Percentiles rank a stretch among this genome's conserved stretches.
Conservation (phyloP, 2,113 vertebrate species). For the Leuciscus idus region DNA sequence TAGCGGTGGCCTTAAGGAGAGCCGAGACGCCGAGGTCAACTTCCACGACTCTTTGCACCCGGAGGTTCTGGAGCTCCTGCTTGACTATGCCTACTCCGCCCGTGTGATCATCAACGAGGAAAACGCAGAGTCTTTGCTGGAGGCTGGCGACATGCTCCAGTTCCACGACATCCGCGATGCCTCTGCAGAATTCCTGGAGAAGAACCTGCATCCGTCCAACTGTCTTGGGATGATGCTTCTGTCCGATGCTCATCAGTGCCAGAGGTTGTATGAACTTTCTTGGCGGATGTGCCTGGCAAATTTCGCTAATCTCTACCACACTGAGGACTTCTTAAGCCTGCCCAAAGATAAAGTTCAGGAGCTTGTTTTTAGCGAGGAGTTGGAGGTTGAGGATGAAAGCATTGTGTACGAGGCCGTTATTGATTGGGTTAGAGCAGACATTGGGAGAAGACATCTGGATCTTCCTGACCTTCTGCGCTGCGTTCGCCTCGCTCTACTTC, state of each 20-base stretch:
- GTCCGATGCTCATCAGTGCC: conserved; percentile 82
- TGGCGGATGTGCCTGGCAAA: conserved; percentile 83
- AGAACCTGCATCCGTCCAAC: conserved; percentile 83
- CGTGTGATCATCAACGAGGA: conserved; percentile 84
- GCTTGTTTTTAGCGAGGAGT: conserved; percentile 83
- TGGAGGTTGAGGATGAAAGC: conserved; percentile 85
- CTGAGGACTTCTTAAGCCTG: conserved; percentile 82
- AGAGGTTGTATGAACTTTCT: conserved; percentile 80
- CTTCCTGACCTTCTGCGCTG: conserved; percentile 80
- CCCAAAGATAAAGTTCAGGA: conserved; percentile 82
- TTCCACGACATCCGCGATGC: conserved; percentile 85
- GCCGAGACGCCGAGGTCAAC: conserved; percentile 78
- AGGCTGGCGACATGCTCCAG: conserved; percentile 86
- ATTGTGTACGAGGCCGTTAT: conserved; percentile 84
- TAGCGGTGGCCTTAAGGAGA: conserved; percentile 80
- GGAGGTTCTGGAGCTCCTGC: conserved; percentile 82
- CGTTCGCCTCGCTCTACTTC: conserved; percentile 80
- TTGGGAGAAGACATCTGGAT: conserved; percentile 71
- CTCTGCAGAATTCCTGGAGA: conserved; percentile 81
- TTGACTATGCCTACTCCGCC: conserved; percentile 84
- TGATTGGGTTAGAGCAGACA: conserved; percentile 82
- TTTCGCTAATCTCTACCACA: conserved; percentile 77
- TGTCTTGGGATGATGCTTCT: conserved; percentile 87
- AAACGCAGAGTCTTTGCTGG: conserved; percentile 82
- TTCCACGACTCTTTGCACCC: conserved; percentile 83